These are phyloP conservation scores for Eremophila alpestris DNA, from an alignment of 2,797 vertebrate species.

Conservation along the genomic window DNA sequence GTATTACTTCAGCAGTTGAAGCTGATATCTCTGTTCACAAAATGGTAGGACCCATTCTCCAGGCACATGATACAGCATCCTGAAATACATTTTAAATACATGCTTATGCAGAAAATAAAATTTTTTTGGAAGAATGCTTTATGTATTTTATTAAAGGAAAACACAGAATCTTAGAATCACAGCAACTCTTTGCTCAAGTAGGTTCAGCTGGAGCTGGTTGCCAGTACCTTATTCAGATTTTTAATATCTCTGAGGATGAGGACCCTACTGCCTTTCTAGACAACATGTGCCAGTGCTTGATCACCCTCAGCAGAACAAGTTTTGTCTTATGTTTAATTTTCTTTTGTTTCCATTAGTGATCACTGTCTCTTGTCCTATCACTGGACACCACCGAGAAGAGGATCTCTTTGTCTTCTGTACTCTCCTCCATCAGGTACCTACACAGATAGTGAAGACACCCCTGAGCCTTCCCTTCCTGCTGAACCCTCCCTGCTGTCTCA, in stretches of 20 bases:
- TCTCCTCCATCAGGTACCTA: not conserved
- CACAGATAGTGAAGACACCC: not conserved
- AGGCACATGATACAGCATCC: not conserved
- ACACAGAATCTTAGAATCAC: not conserved
- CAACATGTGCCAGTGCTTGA: not conserved
- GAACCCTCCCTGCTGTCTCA: not conserved
- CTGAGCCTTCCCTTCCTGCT: not conserved
- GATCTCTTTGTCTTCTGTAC: not conserved
- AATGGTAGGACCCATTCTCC: not conserved
- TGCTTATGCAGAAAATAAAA: not conserved
- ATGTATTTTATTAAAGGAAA: not conserved
- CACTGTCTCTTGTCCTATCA: not conserved
- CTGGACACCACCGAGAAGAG: not conserved
- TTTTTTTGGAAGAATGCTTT: not conserved
- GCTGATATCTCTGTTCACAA: not conserved
- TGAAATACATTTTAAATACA: not conserved
- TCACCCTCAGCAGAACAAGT: not conserved
- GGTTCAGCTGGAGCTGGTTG: not conserved
- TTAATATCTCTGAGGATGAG: not conserved
- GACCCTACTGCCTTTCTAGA: not conserved
- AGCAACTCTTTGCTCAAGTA: not conserved
- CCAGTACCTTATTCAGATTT: rapidly evolving
- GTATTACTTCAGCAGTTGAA: not conserved
- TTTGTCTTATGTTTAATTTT: not conserved
- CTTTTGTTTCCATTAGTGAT: not conserved